Evolutionary conservation across 2,888 invertebrate species (phyloP).

Genomic region (Drosophila tripunctata): DNA sequence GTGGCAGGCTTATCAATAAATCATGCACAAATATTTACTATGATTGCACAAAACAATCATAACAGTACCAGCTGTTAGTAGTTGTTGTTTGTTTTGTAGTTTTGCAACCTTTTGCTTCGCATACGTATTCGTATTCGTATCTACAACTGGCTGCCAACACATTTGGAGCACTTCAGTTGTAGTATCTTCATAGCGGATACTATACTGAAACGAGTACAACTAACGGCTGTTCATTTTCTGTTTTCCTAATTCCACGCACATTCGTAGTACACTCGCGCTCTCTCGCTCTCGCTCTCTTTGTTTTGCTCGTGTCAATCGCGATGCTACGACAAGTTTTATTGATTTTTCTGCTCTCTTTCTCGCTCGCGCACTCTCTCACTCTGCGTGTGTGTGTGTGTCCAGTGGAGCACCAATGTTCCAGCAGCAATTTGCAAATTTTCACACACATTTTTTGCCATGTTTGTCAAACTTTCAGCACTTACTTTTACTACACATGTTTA

Average conservation of each 20-base stretch:
- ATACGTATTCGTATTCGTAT: no score
- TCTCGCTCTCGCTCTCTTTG: no score
- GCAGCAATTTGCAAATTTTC: constrained; percentile 55
- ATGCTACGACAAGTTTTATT: constrained; percentile 71
- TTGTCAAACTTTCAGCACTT: constrained; percentile 38
- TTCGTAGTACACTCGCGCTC: constrained; percentile 52
- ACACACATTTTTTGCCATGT: constrained; percentile 23
- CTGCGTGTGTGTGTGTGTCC: no score
- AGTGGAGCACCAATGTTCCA: constrained; percentile 42
- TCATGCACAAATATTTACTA: constrained; percentile 43
- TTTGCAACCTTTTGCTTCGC: not conserved
- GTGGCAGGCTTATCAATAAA: constrained; percentile 45
- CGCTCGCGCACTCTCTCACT: constrained; percentile 13
- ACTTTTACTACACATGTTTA: constrained; percentile 48
- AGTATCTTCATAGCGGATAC: constrained; percentile 13
- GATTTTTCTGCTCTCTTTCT: constrained; percentile 66
- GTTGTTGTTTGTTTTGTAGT: constrained; percentile 15
- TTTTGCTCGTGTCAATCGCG: constrained; percentile 75
- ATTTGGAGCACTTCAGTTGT: constrained; percentile 63
- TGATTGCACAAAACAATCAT: constrained; percentile 25
- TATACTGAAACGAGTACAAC: constrained; percentile 26
- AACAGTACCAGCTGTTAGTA: constrained; percentile 60
- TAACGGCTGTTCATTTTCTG: constrained; percentile 52
- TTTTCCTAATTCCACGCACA: constrained; percentile 30
- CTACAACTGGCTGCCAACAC: constrained; percentile 59